These are phyloP conservation scores for Rafetus swinhoei DNA, from an alignment of 2,113 vertebrate species.

Conservation along the genomic window DNA sequence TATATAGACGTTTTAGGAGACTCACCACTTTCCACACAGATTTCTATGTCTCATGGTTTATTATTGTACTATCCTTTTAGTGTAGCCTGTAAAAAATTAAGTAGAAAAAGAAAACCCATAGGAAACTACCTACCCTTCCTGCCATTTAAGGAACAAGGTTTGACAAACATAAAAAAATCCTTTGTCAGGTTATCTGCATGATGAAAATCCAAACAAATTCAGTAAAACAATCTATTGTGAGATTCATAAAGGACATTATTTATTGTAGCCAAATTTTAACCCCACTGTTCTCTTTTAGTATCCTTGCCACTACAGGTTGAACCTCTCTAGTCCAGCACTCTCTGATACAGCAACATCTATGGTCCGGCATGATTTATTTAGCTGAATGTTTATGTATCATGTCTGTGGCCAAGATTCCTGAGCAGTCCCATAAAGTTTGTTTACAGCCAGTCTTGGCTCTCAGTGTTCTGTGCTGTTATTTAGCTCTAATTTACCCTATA, in stretches of 20 bases:
- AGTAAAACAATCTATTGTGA: background rate
- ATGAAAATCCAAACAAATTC: background rate
- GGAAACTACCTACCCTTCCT: background rate
- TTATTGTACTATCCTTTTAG: background rate
- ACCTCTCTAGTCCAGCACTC: no score
- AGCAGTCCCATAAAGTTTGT: no score
- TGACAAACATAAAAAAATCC: background rate
- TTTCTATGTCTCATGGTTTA: background rate
- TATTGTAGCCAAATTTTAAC: background rate
- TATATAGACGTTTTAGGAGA: background rate
- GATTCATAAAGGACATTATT: background rate
- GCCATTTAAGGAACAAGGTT: background rate
- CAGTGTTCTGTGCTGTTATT: no score
- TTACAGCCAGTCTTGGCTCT: no score
- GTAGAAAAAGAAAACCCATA: background rate
- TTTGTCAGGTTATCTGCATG: background rate
- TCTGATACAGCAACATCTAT: no score
- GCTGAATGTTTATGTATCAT: no score
- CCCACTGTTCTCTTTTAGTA: background rate
- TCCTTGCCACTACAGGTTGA: background rate
- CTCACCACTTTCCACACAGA: background rate
- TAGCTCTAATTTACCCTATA: no score
- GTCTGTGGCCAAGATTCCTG: no score
- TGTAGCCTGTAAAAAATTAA: background rate
- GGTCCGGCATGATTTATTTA: no score